Evolutionary conservation across 2,797 vertebrate species (phyloP).

Genomic region (Tragopan temminckii): DNA sequence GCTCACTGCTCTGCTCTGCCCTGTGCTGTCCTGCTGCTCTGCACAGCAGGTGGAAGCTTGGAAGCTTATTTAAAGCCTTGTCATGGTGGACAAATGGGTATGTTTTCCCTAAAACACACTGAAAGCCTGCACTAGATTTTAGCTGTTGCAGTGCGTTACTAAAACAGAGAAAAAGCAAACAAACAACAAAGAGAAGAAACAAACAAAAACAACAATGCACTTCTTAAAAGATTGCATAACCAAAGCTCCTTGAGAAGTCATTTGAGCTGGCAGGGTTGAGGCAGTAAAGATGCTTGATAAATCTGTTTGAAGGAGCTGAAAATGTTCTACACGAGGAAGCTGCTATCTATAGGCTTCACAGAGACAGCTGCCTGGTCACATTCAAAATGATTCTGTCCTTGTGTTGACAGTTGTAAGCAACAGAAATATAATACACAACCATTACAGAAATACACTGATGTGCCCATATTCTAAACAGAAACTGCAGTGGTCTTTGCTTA

Average conservation of each 20-base stretch:
- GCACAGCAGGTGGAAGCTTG: conserved; percentile 46
- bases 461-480: not conserved
- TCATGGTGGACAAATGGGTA: not conserved
- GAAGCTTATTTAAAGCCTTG: conserved; percentile 51
- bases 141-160: conserved; percentile 43
- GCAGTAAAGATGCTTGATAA: conserved; percentile 64
- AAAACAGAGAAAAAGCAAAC: not conserved
- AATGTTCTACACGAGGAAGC: conserved; percentile 63
- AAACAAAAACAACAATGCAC: conserved; percentile 36
- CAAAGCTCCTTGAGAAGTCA: conserved; percentile 68
- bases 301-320: conserved; percentile 68
- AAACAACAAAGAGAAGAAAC: not conserved
- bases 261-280: conserved; percentile 63
- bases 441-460: not conserved
- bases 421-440: conserved; percentile 22
- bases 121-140: conserved; percentile 58
- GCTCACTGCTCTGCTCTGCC: not conserved
- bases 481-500: not conserved
- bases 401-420: conserved; percentile 53
- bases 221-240: conserved; percentile 59
- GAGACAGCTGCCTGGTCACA: conserved; percentile 64
- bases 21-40: not conserved
- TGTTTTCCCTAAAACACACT: not conserved
- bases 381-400: conserved; percentile 47
- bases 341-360: conserved; percentile 66